Conservation (phyloP, 2,113 vertebrate genomes). For the Menidia beryllina region DNA sequence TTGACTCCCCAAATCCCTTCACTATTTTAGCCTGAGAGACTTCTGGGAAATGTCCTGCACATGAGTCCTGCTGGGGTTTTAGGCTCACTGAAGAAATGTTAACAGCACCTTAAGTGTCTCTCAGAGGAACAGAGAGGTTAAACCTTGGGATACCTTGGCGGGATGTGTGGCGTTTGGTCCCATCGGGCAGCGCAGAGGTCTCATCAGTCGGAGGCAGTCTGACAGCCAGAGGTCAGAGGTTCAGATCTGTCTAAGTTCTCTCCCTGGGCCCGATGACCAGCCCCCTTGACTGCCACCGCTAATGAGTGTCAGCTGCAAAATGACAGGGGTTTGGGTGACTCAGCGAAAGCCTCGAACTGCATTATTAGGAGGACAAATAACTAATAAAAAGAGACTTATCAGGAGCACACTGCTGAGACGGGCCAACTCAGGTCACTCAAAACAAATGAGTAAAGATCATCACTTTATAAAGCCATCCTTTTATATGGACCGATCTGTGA, state of each 20-base stretch:
- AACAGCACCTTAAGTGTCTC: slow-evolving; percentile 22
- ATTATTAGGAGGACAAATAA: slow-evolving; percentile 45
- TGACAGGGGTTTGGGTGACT: slow-evolving; percentile 20
- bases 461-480: background rate
- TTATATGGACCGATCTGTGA: slow-evolving; percentile 19
- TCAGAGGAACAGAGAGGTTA: slow-evolving; percentile 5
- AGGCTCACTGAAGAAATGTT: slow-evolving; percentile 24
- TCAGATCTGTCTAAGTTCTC: background rate
- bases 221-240: slow-evolving; percentile 39
- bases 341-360: slow-evolving; percentile 29
- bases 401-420: background rate
- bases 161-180: background rate
- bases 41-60: slow-evolving; percentile 25
- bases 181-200: slow-evolving; percentile 1
- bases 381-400: slow-evolving; percentile 42
- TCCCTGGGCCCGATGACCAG: background rate
- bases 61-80: background rate
- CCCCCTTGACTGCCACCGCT: background rate
- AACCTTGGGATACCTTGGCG: background rate
- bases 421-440: background rate
- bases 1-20: slow-evolving; percentile 1
- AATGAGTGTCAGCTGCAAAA: slow-evolving; percentile 31
- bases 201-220: background rate
- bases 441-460: slow-evolving; percentile 2
- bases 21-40: slow-evolving; percentile 14